Conservation (phyloP, 2,113 vertebrate genomes). For the Girardinichthys multiradiatus region DNA sequence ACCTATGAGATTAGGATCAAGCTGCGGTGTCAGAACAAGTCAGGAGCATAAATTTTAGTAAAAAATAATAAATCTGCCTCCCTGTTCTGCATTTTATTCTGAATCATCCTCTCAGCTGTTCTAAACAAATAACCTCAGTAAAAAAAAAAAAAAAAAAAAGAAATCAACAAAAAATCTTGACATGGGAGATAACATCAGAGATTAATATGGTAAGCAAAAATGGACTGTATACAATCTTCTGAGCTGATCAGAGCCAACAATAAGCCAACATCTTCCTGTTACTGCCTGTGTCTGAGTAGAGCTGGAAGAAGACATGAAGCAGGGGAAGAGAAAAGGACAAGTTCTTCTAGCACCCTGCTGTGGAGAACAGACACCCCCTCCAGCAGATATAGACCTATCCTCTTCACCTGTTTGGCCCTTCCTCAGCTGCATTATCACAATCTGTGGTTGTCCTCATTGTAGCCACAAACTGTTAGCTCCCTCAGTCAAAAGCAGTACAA, state of each 20-base stretch:
- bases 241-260: conserved; percentile 59
- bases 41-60: conserved; percentile 52
- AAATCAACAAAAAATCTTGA: conserved; percentile 35
- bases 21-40: conserved; percentile 57
- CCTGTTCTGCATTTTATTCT: conserved; percentile 52
- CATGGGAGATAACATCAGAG: conserved; percentile 35
- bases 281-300: conserved; percentile 14
- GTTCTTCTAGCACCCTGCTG: conserved; percentile 77
- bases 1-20: conserved; percentile 33
- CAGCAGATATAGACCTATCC: conserved; percentile 65
- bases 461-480: conserved; percentile 9
- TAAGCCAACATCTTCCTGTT: conserved; percentile 7
- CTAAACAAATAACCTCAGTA: conserved; percentile 56
- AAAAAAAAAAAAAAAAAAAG: conserved; percentile 40
- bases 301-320: conserved; percentile 16
- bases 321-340: conserved; percentile 54
- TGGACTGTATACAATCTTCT: conserved; percentile 63
- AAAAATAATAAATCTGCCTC: conserved; percentile 43
- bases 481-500: conserved; percentile 42
- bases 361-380: conserved; percentile 33
- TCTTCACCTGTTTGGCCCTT: conserved; percentile 40
- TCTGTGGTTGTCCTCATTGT: conserved; percentile 2
- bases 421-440: conserved; percentile 22
- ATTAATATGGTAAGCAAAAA: conserved; percentile 60
- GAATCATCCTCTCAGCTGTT: conserved; percentile 54